phyloP scores from a whole-genome alignment of 2,888 invertebrate species.

The Empis stercorea region DNA sequence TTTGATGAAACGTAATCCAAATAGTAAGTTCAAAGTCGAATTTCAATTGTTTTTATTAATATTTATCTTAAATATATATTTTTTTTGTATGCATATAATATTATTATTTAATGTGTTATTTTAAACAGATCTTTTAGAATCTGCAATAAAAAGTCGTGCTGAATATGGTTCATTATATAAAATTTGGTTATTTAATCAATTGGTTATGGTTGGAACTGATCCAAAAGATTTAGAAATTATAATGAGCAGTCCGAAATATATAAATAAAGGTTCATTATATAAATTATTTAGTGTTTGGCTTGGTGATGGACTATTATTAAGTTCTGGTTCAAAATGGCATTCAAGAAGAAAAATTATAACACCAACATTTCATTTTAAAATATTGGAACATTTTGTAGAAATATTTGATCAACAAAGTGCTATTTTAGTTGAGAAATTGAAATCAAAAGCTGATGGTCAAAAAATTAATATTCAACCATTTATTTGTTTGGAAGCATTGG shows the following conservation, averaged over 20 bases:
- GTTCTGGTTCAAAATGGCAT: conserved; percentile 45
- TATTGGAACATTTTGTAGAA: conserved; percentile 57
- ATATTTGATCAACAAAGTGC: conserved; percentile 52
- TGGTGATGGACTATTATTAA: conserved; percentile 26
- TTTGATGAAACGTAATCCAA: too few species aligned
- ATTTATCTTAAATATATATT: too few species aligned
- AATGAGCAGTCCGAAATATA: conserved; percentile 21
- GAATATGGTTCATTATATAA: conserved; percentile 36
- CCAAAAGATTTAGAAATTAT: conserved; percentile 38
- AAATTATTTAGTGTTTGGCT: conserved; percentile 25
- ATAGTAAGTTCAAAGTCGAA: too few species aligned
- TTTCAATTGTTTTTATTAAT: too few species aligned
- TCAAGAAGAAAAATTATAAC: conserved; percentile 56
- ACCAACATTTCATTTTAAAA: conserved; percentile 68
- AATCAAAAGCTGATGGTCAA: conserved; percentile 31
- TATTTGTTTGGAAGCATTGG: conserved; percentile 44
- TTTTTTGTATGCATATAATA: too few species aligned
- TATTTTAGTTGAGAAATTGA: conserved; percentile 43
- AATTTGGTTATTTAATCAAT: conserved; percentile 36
- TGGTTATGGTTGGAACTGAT: conserved; percentile 34
- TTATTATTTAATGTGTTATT: too few species aligned
- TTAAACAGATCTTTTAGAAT: conserved; percentile 21
- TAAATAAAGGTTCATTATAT: conserved; percentile 26
- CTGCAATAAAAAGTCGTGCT: conserved; percentile 17
- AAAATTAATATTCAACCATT: conserved; percentile 45